Percentiles rank a stretch among this genome's conserved stretches.
phyloP scores from a whole-genome alignment of 2,113 vertebrate genomes.

The Charina bottae region DNA sequence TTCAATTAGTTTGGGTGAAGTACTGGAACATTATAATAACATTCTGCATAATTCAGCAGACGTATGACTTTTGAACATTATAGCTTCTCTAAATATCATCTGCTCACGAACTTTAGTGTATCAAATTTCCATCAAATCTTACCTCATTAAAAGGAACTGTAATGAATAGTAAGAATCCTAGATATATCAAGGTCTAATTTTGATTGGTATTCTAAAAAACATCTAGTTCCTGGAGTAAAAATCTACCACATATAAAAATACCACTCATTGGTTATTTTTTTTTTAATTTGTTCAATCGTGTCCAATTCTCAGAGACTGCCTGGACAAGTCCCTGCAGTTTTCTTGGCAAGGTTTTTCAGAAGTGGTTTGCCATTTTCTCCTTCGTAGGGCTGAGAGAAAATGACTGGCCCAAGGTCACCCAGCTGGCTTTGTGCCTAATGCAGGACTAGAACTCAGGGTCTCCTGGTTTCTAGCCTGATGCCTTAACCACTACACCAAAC shows the following conservation, averaged over 20 bases:
- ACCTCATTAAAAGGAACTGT: neutral
- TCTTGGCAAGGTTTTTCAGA: too few species aligned
- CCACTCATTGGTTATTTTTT: neutral
- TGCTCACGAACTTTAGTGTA: neutral
- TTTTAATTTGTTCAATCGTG: too few species aligned
- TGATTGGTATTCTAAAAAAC: slow-evolving; percentile 43
- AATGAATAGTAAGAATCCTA: neutral
- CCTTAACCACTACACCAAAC: too few species aligned
- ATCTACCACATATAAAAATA: neutral
- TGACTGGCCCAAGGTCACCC: too few species aligned
- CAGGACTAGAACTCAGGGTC: too few species aligned
- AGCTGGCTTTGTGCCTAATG: too few species aligned
- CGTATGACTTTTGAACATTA: neutral
- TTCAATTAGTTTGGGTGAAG: neutral
- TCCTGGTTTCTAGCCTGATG: too few species aligned
- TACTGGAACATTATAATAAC: neutral
- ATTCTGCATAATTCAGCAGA: neutral
- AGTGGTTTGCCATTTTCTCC: too few species aligned
- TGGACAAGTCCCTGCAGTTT: too few species aligned
- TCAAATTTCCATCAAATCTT: neutral
- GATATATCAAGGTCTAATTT: slow-evolving; percentile 21
- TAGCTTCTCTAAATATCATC: neutral
- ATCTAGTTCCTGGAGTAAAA: slow-evolving; percentile 35
- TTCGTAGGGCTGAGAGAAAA: too few species aligned
- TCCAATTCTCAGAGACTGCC: too few species aligned